Base-by-base conservation (phyloP, 2,888 invertebrate species). In the Campoplex capitator region DNA sequence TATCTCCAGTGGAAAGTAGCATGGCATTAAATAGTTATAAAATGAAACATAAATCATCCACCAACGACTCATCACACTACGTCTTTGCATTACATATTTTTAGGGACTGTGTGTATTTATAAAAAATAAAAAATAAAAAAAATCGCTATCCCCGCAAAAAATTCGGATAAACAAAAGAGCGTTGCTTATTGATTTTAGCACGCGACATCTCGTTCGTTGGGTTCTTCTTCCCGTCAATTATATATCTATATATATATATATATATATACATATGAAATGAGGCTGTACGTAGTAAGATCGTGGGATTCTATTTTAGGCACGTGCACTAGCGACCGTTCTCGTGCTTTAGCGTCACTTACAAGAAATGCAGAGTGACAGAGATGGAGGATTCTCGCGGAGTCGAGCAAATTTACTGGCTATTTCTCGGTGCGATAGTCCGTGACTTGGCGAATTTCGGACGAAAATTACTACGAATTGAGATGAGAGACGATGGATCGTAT, bases 281-380 rank as follows among this genome's bases (percentile, higher is more conserved):
- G 18, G 6, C n/a, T 54, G 9, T 65, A 32, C 74, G 54, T 65
- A 54, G 48, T 76, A 42, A 28, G 71, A n/a, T 77, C 85, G 81
- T 77, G 77, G 77, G 81, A 77, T 81, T 73, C 81, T 85, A 85
- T 85, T 85, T 81, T 23, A 7, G 73, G 51, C 54, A 75, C 75
- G 68, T 56, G 71, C 65, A 35, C 62, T 65, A 45, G 56, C 62
- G 62, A 54, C 18, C 65, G 51, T 81, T 76, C 77, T 77, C 48
- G 68, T 67, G 73, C 35, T 65, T 71, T 45, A 67, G 76, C 81
- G 76, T 85, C 85, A 81, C 70, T 68, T 58, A 11, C 65, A 76
- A 81, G 81, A 85, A 81, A 73, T 71, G 85, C 65, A 67, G 54
- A 65, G 35, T 77, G 77, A 81, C 85, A 51, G 77, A 81, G 81